Conservation (phyloP, 2,888 invertebrate genomes). For the Cyclophora punctaria region DNA sequence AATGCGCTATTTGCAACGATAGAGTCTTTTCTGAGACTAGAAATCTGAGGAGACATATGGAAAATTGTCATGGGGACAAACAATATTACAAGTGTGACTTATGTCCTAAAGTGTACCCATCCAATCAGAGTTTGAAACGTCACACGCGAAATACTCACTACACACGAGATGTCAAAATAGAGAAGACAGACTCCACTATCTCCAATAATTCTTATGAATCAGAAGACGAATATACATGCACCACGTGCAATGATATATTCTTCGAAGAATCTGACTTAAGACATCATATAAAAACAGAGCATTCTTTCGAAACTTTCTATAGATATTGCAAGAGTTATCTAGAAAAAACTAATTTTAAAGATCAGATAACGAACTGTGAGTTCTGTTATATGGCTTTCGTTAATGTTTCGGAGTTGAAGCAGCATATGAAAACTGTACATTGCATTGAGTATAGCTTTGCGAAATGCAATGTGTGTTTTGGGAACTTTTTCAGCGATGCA, state of each 20-base stretch:
- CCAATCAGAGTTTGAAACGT: conserved; percentile 46
- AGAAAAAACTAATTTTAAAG: conserved; percentile 24
- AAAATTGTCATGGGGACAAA: conserved; percentile 45
- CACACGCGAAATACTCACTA: conserved; percentile 21
- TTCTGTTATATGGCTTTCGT: conserved; percentile 35
- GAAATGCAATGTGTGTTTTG: conserved; percentile 56
- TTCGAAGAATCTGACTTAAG: conserved; percentile 36
- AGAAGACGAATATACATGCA: conserved; percentile 1
- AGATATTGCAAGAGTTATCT: conserved; percentile 46
- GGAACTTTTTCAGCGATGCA: conserved; percentile 49
- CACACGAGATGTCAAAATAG: not conserved
- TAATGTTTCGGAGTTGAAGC: conserved; percentile 44
- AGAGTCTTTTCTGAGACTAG: conserved; percentile 25
- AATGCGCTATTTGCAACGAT: conserved; percentile 6
- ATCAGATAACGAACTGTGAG: conserved; percentile 34
- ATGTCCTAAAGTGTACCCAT: conserved; percentile 53
- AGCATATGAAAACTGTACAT: conserved; percentile 45
- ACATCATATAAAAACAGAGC: conserved; percentile 44
- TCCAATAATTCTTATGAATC: not conserved
- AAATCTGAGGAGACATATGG: conserved; percentile 48
- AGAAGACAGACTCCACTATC: too few species aligned
- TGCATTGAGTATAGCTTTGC: conserved; percentile 43
- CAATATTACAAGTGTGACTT: conserved; percentile 42
- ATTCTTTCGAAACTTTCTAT: conserved; percentile 50
- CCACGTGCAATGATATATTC: conserved; percentile 31